Evolutionary conservation across 2,113 vertebrate species (phyloP), one percentile per base, ranked within the genome.

Genomic region (Lepidothrix coronata): DNA sequence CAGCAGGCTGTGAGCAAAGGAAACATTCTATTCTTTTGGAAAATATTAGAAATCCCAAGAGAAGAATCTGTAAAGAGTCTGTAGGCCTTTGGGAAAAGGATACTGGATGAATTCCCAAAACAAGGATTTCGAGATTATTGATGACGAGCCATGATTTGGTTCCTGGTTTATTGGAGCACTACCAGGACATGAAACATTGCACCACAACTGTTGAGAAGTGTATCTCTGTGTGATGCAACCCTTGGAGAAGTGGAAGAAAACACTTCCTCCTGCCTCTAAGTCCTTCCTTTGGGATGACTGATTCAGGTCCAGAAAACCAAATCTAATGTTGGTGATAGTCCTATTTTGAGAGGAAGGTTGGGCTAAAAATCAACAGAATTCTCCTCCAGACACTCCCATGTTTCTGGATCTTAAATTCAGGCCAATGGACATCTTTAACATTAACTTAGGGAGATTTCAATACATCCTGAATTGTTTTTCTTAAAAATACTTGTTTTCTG

Each of bases 161-260:
- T 75, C 48, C 57, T 43, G 4, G 20, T 41, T 81, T 62, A 49
- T 49, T 28, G 0, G 4, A 27, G 49, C 1, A 0, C 44, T 52
- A n/a, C 17, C 54, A 41, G 33, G 39, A 71, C 39, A 23, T 3
- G 73, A 66, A 91, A 15, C 1, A 4, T 58, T 65, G 58, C 37
- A 41, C 6, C n/a, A 24, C 12, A 63, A 30, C 44, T 61, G 37
- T 13, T 2, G 2, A 58, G 61, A 68, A 17, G 15, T 33, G 35
- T 8, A 16, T 57, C 81, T 23, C 54, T 65, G 54, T 44, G 44
- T n/a, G 74, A 46, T 57, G 74, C 31, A 97, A 76, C 37, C 61
- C 76, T 16, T 35, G 27, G 15, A 78, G 31, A 66, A 67, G n/a
- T 23, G 28, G 80, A 82, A 82, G 30, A 4, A 59, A 75, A 46